Base-by-base conservation (phyloP, 2,797 vertebrate species). In the Amphiprion clarkii region DNA sequence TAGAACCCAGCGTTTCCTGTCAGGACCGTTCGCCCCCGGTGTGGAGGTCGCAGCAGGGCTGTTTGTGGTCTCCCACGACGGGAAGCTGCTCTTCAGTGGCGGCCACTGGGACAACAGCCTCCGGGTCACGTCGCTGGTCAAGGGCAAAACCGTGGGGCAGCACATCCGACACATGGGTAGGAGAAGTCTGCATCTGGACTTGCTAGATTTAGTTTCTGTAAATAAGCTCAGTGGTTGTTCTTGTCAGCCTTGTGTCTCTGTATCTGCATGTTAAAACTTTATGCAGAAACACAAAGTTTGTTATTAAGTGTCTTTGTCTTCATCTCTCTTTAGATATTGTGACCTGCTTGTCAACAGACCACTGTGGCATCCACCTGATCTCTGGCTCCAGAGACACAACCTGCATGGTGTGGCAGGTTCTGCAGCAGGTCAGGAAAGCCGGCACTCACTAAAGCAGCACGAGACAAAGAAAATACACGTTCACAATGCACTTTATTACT, bases 81-180 rank as follows among this genome's bases (percentile, higher is more conserved):
- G 97, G 36, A 99, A 98, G 92, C 79, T 99, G 81, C 96, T 99
- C 53, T 99, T 99, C 84, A 99, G 97, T 71, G 97, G 96, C 1
- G 98, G 98, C 4, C 97, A 99, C 86, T 99, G 98, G 98, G 98
- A 99, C 94, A 99, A 98, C 87, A 99, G 98, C 87, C 93, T 99
- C 67, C 92, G 96, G 88, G 97, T 98, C 81, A 98, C 96, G 3
- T 98, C 97, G 1, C 94, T 99, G 33, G 94, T 96, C 13, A 99
- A 96, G 89, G 96, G 97, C 79, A 98, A 96, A 91, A 94, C 96
- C 51, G 90, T 97, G 64, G 96, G 96, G 27, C 96, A 98, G 76
- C 96, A 96, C 88, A 95, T 98, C 88, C 92, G 97, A 56, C 98
- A 99, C 86, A 98, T 98, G 97, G 97, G 98, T 99, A 94, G 46